Base-by-base conservation (phyloP, 2,113 vertebrate species). In the Pedetes capensis region DNA sequence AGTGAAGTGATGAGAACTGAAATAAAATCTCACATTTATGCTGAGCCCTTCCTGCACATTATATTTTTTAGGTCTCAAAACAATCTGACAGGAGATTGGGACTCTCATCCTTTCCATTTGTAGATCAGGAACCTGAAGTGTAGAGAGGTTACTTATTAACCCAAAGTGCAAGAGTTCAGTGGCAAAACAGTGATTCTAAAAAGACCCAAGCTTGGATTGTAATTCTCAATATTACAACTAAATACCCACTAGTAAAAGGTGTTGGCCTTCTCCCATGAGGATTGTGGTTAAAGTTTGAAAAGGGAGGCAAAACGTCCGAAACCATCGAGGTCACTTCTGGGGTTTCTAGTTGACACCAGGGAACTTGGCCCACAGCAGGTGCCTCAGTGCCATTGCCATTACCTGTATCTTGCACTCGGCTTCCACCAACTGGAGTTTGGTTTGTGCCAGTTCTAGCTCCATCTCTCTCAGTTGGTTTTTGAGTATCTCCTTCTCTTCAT, bases 351-450 rank as follows among this genome's bases (percentile, higher is more conserved):
- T 18, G 55, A 12, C 7, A 22, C 34, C 22, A 22, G 75, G 44
- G 55, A 61, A 57, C 11, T 18, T 29, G 6, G n/a, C 49, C 12
- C 22, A 3, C 2, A 3, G 25, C 1, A 6, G 0, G 6, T 34
- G 53, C 18, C 34, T 3, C 11, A 18, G 75, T 1, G 32, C 3
- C 22, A 27, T 3, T 10, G 39, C 53, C 27, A 32, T 94, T 98
- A 99, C 99, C 99, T 99, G 99, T 92, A 99, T 99, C 98, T 99
- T 99, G 97, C 99, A 99, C 98, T 99, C 99, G 0, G 99, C 99
- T 97, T 99, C 99, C 95, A 99, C 99, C 97, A 99, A 97, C 98
- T 99, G 99, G 96, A 99, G 97, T 97, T 99, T 99, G 98, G 99
- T 99, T 98, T 99, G 99, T 14, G 99, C 99, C 93, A 99, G 98